A percentile compares a stretch with the other conserved stretches of the same genome.
Evolutionary conservation across 2,113 vertebrate species (phyloP).

Genomic region (Carettochelys insculpta): DNA sequence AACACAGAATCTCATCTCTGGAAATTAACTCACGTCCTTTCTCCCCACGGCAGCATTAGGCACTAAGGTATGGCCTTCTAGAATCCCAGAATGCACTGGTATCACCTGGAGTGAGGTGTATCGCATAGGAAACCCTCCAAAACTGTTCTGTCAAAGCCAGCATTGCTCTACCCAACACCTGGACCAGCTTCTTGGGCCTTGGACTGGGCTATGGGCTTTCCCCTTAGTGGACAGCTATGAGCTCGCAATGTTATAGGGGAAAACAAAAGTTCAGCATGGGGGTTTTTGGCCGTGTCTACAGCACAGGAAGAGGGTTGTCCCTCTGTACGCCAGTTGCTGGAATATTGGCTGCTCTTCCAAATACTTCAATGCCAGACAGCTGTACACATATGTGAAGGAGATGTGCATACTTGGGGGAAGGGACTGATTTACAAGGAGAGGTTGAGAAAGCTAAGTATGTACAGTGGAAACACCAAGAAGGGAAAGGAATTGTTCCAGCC

Average conservation of each 20-base stretch:
- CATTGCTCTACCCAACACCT: background rate
- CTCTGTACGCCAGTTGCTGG: background rate
- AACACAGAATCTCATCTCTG: background rate
- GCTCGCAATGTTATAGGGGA: background rate
- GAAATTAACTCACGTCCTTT: background rate
- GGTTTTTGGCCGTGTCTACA: background rate
- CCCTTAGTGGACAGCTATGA: background rate
- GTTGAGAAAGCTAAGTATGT: background rate
- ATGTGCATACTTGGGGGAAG: background rate
- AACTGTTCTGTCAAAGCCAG: background rate
- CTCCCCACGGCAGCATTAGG: background rate
- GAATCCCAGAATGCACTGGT: background rate
- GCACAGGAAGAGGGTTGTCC: background rate
- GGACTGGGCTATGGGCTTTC: too few species aligned
- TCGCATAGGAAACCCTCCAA: background rate
- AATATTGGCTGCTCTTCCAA: background rate
- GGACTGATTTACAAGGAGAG: constrained; percentile 17
- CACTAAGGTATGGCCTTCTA: background rate
- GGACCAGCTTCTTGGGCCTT: background rate
- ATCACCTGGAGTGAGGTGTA: background rate
- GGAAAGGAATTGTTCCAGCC: background rate
- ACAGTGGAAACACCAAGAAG: background rate
- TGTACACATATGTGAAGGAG: background rate
- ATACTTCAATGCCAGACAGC: background rate
- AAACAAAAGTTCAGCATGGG: background rate